Base-by-base conservation (phyloP, 2,113 vertebrate species). In the Steatornis caripensis region DNA sequence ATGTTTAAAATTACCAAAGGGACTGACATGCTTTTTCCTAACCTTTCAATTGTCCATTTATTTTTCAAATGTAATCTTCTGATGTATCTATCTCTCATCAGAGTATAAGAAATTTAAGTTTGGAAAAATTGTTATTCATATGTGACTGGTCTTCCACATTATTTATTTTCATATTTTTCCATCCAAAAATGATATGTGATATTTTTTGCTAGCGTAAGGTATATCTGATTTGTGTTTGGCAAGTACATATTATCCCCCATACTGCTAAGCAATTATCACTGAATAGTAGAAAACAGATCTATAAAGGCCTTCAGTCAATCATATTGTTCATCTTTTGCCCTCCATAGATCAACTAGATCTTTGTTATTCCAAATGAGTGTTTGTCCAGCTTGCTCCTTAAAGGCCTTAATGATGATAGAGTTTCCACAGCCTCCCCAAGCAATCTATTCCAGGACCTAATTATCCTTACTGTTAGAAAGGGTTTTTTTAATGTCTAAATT, bases 331-430 rank as follows among this genome's bases (percentile, higher is more conserved):
- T 54, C 13, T 93, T 55, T 92, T 90, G 29, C n/a, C 43, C 13
- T 74, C 26, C 41, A 51, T 12, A 78, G 80, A 95, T 86, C 37
- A 92, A 61, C 27, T 15, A 86, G 49, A 51, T 37, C 46, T 90
- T 77, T 70, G 37, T 77, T 77, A 80, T 80, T 89, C 27, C 18
- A 84, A 37, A 72, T 58, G 8, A 77, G 17, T 70, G 34, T 80
- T 90, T 95, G 75, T 78, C 83, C 83, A 93, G 55, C 34, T 93
- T 92, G 41, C 14, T 95, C n/a, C 81, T 92, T 74, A 86, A 89
- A 90, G 9, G 15, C 29, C 66, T 84, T 77, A 81, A 89, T 39
- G 41, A 57, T 80, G 41, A 90, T 26, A 36, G 48, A 87, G 49
- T 77, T 94, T 70, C 54, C 2, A 4, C 49, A 74, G n/a, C 18